Evolutionary conservation across 2,888 invertebrate genomes (phyloP).

Genomic region (Theodoxus fluviatilis): DNA sequence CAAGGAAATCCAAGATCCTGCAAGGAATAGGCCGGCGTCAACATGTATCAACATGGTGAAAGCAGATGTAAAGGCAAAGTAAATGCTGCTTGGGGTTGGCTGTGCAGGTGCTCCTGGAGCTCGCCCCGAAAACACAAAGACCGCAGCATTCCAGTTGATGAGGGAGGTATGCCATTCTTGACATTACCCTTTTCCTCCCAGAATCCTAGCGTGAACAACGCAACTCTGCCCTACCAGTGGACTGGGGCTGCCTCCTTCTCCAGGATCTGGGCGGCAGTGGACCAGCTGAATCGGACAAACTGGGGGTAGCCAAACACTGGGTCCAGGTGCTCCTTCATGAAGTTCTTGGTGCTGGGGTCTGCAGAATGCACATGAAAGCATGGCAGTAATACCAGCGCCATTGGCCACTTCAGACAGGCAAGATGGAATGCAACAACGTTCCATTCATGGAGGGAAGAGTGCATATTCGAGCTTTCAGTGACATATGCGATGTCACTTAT

Average conservation of each 20-base stretch:
- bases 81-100: too few species aligned
- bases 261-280: constrained; percentile 85
- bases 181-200: neutral
- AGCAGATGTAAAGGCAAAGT: neutral
- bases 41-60: neutral
- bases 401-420: too few species aligned
- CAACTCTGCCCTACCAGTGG: constrained; percentile 58
- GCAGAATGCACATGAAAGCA: too few species aligned
- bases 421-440: too few species aligned
- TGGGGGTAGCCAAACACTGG: constrained; percentile 92
- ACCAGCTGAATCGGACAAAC: constrained; percentile 96
- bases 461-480: neutral
- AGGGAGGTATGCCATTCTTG: neutral
- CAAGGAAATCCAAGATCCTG: too few species aligned
- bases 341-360: constrained; percentile 94
- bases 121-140: too few species aligned
- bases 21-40: too few species aligned
- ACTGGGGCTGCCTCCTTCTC: constrained; percentile 72
- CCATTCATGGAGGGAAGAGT: too few species aligned
- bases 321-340: constrained; percentile 82
- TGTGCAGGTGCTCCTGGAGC: too few species aligned
- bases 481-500: too few species aligned
- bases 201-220: neutral
- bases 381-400: too few species aligned
- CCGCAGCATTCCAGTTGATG: neutral